These are phyloP conservation scores for Pyralis farinalis DNA, from an alignment of 2,888 invertebrate genomes.

Conservation along the genomic window DNA sequence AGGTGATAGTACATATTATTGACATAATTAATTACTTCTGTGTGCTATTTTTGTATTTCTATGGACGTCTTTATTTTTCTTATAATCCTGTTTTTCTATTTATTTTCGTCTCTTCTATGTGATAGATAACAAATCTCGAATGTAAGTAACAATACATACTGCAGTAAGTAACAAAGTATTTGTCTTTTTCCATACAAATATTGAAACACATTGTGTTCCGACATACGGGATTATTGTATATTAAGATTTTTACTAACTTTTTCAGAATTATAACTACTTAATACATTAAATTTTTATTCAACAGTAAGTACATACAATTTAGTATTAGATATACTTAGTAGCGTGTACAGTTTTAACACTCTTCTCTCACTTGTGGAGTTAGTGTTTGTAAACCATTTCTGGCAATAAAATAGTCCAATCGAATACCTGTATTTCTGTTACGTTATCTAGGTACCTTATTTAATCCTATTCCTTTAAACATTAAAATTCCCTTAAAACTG, in stretches of 20 bases:
- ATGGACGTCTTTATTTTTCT: conserved; percentile 64
- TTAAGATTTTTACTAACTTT: conserved; percentile 64
- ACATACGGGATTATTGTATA: conserved; percentile 38
- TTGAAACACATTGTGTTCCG: conserved; percentile 56
- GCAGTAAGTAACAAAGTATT: conserved; percentile 50
- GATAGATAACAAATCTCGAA: conserved; percentile 73
- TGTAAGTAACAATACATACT: too few relatives aligned
- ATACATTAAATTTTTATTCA: conserved; percentile 51
- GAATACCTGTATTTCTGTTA: conserved; percentile 29
- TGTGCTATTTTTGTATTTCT: conserved; percentile 71
- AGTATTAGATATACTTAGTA: conserved; percentile 60
- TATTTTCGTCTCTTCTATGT: conserved; percentile 68
- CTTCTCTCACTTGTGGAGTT: conserved; percentile 52
- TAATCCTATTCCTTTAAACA: too few relatives aligned
- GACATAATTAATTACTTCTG: conserved; percentile 56
- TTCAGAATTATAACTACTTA: conserved; percentile 43
- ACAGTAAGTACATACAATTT: conserved; percentile 61
- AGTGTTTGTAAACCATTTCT: conserved; percentile 77
- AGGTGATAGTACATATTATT: conserved; percentile 74
- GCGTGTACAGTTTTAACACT: conserved; percentile 70
- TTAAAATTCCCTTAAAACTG: too few relatives aligned
- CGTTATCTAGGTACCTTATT: too few relatives aligned
- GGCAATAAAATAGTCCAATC: conserved; percentile 80
- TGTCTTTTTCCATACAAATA: conserved; percentile 44
- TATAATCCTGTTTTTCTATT: conserved; percentile 69